A percentile compares a stretch with the other conserved stretches of the same genome.
Conservation (phyloP, 2,888 invertebrate genomes). For the Prosapia bicincta region DNA sequence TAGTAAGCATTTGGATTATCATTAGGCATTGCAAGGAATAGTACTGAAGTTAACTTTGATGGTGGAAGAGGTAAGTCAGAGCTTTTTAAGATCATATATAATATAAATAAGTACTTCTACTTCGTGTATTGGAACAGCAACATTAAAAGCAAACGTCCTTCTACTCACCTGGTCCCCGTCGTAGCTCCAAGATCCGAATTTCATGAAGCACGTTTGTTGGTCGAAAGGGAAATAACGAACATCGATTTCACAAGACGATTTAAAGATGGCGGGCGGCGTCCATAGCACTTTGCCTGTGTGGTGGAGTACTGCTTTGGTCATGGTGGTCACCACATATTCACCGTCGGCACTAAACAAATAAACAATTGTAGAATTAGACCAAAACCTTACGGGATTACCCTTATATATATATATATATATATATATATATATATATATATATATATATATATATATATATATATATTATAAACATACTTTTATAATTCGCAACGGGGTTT, state of each 20-base stretch:
- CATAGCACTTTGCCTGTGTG: constrained; percentile 88
- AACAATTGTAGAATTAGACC: too few relatives aligned
- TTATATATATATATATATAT: too few relatives aligned
- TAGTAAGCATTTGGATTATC: too few relatives aligned
- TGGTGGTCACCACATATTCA: constrained; percentile 92
- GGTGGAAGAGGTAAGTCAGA: too few relatives aligned
- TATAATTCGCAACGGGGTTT: too few relatives aligned
- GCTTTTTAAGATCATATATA: not conserved
- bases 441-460: too few relatives aligned
- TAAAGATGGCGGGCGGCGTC: constrained; percentile 98
- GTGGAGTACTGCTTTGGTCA: constrained; percentile 93
- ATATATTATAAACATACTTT: too few relatives aligned
- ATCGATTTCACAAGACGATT: constrained; percentile 93
- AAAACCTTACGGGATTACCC: too few relatives aligned
- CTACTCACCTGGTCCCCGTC: constrained; percentile 83
- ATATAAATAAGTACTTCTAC: not conserved
- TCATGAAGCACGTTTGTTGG: constrained; percentile 93
- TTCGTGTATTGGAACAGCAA: too few relatives aligned
- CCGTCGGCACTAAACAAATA: constrained; percentile 73
- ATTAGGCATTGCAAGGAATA: too few relatives aligned
- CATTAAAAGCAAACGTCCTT: not conserved
- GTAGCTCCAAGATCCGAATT: constrained; percentile 94
- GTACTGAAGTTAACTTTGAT: too few relatives aligned
- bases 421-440: too few relatives aligned
- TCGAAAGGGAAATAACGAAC: constrained; percentile 93